phyloP scores from a whole-genome alignment of 2,797 vertebrate species.

The Mycteria americana region DNA sequence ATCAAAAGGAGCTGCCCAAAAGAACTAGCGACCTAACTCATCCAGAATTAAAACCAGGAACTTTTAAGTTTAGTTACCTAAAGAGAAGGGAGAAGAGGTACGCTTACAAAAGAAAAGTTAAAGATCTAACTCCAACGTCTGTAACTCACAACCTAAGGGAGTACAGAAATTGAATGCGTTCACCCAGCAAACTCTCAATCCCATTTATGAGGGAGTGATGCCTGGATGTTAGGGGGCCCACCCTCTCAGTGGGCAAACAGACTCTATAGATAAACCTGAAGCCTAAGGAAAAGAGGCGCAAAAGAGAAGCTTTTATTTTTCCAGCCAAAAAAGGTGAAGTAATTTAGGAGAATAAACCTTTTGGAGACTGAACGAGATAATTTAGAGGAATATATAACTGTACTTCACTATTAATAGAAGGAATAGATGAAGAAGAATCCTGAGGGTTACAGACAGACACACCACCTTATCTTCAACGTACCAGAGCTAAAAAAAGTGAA shows the following conservation, averaged over 20 bases:
- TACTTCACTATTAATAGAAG: not conserved
- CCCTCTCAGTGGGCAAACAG: fast-evolving
- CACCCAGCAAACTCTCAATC: not conserved
- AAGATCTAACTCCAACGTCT: not conserved
- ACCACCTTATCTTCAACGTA: fast-evolving
- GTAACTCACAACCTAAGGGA: not conserved
- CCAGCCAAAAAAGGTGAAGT: fast-evolving
- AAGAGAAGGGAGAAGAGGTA: not conserved
- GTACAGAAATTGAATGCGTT: not conserved
- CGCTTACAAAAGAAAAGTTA: not conserved
- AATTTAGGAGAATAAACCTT: not conserved
- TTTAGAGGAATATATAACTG: not conserved
- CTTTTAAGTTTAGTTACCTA: not conserved
- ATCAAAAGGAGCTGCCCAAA: not conserved
- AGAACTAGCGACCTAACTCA: not conserved
- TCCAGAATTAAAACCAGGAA: not conserved
- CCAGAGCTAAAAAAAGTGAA: not conserved
- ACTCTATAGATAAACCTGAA: not conserved
- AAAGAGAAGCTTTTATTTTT: not conserved
- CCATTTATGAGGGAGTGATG: not conserved
- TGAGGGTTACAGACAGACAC: not conserved
- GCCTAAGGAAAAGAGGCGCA: not conserved
- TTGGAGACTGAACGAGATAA: fast-evolving
- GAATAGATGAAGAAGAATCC: fast-evolving
- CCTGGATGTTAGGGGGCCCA: not conserved